These are phyloP conservation scores for Cheilosia urbana DNA, from an alignment of 2,888 invertebrate genomes.

Conservation along the genomic window DNA sequence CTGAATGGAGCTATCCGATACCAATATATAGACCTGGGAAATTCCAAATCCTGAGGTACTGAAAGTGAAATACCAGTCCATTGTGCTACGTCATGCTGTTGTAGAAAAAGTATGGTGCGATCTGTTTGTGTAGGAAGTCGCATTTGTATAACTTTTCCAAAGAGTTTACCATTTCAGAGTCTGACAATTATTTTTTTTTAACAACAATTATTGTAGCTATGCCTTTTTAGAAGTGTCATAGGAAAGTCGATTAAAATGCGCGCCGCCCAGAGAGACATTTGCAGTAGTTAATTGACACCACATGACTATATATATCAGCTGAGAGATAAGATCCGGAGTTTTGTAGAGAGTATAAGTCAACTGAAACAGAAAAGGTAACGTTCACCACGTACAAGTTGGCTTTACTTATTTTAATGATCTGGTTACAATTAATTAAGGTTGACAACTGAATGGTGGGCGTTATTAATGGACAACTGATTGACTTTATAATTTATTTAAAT, in stretches of 20 bases:
- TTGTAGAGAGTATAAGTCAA: constrained; percentile 14
- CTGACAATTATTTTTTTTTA: too few species aligned
- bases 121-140: too few species aligned
- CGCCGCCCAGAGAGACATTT: neutral
- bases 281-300: constrained; percentile 17
- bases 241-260: constrained; percentile 22
- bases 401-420: constrained; percentile 35
- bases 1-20: neutral
- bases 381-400: neutral
- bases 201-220: neutral
- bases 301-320: neutral
- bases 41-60: too few species aligned
- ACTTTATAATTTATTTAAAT: constrained; percentile 38
- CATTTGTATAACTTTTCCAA: too few species aligned
- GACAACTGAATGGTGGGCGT: constrained; percentile 48
- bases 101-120: too few species aligned
- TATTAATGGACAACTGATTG: constrained; percentile 20
- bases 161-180: too few species aligned
- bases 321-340: constrained; percentile 9
- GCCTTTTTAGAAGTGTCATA: constrained; percentile 33
- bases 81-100: too few species aligned
- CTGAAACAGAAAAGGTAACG: constrained; percentile 5
- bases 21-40: too few species aligned
- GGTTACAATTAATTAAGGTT: constrained; percentile 48
- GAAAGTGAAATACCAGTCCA: too few species aligned